Evolutionary conservation across 2,888 invertebrate genomes (phyloP).

Genomic region (Melanargia galathea): DNA sequence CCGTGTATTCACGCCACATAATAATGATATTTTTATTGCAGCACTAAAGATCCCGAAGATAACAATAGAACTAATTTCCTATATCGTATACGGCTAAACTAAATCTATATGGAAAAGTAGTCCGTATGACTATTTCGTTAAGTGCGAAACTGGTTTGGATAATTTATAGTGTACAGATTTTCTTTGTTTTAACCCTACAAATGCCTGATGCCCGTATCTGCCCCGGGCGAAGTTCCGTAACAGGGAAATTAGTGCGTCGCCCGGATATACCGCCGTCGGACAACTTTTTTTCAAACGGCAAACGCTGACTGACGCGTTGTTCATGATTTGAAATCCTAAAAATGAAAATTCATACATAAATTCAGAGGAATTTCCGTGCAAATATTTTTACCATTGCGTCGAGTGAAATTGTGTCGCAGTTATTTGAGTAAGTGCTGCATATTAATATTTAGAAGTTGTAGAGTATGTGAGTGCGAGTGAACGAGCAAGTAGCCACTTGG

Average conservation of each 20-base stretch:
- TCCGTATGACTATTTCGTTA: background rate
- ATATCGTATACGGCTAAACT: constrained; percentile 6
- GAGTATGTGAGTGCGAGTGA: too few relatives aligned
- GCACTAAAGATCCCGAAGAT: constrained; percentile 23
- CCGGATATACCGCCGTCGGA: constrained; percentile 7
- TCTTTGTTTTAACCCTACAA: constrained; percentile 9
- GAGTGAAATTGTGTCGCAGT: background rate
- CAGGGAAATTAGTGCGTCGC: constrained; percentile 17
- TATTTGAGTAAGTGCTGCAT: background rate
- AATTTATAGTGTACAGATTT: constrained; percentile 3
- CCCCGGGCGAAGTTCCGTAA: constrained; percentile 15
- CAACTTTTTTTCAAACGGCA: background rate
- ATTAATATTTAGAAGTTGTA: background rate
- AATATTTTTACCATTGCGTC: constrained; percentile 4
- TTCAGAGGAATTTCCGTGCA: background rate
- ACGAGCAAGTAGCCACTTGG: too few relatives aligned
- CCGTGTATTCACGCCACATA: constrained; percentile 30
- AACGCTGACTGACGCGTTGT: background rate
- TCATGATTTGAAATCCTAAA: constrained; percentile 1
- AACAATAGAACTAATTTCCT: constrained; percentile 17
- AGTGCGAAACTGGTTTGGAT: constrained; percentile 8
- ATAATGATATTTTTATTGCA: constrained; percentile 31
- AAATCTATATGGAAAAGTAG: background rate
- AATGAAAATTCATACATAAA: background rate
- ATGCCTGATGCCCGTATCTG: constrained; percentile 12